These are phyloP conservation scores for Didymodactylos carnosus DNA, from an alignment of 2,888 invertebrate genomes.

Conservation along the genomic window DNA sequence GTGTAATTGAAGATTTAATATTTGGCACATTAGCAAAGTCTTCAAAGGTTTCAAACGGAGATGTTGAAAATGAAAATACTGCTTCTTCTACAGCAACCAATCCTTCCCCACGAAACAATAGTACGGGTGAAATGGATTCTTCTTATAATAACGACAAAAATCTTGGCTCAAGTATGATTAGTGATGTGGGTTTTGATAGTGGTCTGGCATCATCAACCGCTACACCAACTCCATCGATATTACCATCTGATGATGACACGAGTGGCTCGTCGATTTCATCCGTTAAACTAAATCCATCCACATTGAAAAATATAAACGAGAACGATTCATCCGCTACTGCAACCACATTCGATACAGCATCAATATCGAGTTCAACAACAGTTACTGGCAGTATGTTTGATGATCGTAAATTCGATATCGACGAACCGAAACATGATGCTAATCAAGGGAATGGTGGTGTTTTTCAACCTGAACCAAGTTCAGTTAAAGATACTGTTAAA, in stretches of 20 bases:
- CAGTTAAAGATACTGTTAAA: neutral
- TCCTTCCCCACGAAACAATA: too few relatives aligned
- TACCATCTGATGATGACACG: neutral
- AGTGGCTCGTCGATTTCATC: neutral
- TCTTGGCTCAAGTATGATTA: too few relatives aligned
- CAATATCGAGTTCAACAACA: neutral
- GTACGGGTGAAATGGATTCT: too few relatives aligned
- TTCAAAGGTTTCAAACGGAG: neutral
- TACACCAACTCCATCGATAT: neutral
- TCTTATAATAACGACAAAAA: too few relatives aligned
- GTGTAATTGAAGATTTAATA: too few relatives aligned
- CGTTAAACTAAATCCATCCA: neutral
- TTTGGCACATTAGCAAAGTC: too few relatives aligned
- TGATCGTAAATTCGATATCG: too few relatives aligned
- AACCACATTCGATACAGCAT: neutral
- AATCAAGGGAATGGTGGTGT: too few relatives aligned
- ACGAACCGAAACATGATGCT: too few relatives aligned
- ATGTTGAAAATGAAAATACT: neutral
- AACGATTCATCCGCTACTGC: neutral
- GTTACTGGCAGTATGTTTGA: too few relatives aligned
- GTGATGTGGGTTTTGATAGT: neutral
- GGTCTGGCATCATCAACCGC: neutral
- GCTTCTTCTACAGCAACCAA: neutral
- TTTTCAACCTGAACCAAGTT: neutral
- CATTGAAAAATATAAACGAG: too few relatives aligned